Evolutionary conservation across 2,113 vertebrate species (phyloP), one percentile per base, ranked within the genome.

Genomic region (Steatornis caripensis): DNA sequence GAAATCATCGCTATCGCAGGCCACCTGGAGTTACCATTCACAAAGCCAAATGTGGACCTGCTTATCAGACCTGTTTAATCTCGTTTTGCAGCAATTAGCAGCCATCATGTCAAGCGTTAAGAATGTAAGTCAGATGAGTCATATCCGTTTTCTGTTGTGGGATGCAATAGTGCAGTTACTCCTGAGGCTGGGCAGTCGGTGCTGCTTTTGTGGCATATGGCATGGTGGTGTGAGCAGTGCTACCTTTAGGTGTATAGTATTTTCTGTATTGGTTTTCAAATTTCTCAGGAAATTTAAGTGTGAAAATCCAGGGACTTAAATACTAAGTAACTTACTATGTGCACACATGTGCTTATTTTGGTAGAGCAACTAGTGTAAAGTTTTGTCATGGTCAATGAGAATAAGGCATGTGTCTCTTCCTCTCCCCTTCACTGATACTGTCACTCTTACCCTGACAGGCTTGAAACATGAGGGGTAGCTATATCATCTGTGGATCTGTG

Each of bases 61-160:
- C 87, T 95, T 97, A 97, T 97, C 94, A 71, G 66, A 57, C 62
- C 60, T 92, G 82, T 83, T 97, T 93, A 86, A 97, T 97, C 95
- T 96, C 19, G 8, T 93, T 94, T 93, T 97, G 72, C 89, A 94
- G 93, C 89, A 90, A 91, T 97, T 96, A 91, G 54, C 87, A 94
- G 82, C 82, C 95, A 65, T 93, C 77, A 69, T 91, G 76, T 95
- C 83, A 85, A 95, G 80, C 46, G 53, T 95, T 92, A 86, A 97
- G 90, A 97, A 97, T 92, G 84, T 87, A 49, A 58, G 80, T 92
- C 49, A 5, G 13, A 62, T 97, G 97, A 98, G 89, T 97, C 97
- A 98, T 55, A 95, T 98, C 97, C 93, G 80, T 76, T 97, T 97
- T 93, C 93, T 87, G 85, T 55, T 89, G 87, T 37, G 57, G 53